Percentiles rank a stretch among this genome's conserved stretches.
phyloP scores from a whole-genome alignment of 2,113 vertebrate species.

The Australoheros scitulus region DNA sequence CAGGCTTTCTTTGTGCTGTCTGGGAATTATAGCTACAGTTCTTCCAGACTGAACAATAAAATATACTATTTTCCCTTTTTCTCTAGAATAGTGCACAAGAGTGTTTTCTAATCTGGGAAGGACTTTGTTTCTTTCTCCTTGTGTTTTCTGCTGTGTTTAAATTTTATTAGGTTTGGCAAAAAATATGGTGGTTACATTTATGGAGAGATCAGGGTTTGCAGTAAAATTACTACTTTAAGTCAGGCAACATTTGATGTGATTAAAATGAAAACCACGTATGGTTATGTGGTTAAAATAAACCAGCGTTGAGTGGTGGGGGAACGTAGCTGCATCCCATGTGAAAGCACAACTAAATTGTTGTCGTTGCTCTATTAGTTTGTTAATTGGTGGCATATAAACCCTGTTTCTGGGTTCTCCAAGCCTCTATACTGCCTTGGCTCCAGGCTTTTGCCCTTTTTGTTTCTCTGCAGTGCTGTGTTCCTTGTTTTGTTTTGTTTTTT shows the following conservation, averaged over 20 bases:
- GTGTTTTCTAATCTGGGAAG: neutral
- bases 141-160: neutral
- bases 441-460: neutral
- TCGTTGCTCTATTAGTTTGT: neutral
- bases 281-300: neutral
- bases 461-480: no score
- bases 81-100: neutral
- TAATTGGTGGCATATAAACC: neutral
- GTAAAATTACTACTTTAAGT: neutral
- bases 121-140: neutral
- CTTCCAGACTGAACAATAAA: neutral
- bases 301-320: neutral
- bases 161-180: neutral
- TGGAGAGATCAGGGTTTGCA: neutral
- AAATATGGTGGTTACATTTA: neutral
- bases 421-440: neutral
- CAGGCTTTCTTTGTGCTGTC: neutral
- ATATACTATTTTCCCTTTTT: neutral
- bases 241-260: neutral
- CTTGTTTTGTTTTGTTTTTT: no score
- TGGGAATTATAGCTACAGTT: neutral
- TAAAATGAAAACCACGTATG: neutral
- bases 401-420: neutral
- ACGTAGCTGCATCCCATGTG: fast-evolving
- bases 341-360: neutral